phyloP scores from a whole-genome alignment of 2,888 invertebrate species.

The Cosmia pyralina region DNA sequence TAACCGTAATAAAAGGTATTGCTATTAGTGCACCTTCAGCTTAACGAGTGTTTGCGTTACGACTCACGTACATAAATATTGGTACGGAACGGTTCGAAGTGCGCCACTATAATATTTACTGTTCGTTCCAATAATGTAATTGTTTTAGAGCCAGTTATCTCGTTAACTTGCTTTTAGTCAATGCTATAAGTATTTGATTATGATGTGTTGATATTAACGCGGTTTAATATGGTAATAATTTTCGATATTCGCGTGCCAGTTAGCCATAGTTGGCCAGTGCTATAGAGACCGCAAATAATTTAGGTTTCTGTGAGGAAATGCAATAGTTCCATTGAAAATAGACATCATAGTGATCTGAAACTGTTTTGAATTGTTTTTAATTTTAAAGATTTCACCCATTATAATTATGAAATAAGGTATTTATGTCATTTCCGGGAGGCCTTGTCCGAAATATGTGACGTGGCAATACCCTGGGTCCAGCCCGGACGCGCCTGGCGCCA shows the following conservation, averaged over 20 bases:
- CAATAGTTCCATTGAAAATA: background rate
- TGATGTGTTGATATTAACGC: conserved; percentile 32
- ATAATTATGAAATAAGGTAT: too few relatives aligned
- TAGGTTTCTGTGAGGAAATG: background rate
- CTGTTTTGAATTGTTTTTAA: background rate
- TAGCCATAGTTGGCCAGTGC: background rate
- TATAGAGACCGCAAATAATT: background rate
- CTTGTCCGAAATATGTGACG: too few relatives aligned
- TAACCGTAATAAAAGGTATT: conserved; percentile 23
- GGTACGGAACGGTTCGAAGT: conserved; percentile 6
- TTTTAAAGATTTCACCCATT: background rate
- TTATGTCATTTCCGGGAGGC: too few relatives aligned
- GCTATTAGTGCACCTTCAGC: conserved; percentile 49
- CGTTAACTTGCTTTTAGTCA: conserved; percentile 47
- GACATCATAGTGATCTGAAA: too few relatives aligned
- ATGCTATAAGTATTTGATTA: conserved; percentile 23
- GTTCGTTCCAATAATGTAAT: conserved; percentile 32
- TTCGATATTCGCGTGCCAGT: background rate
- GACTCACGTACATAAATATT: conserved; percentile 43
- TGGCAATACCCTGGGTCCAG: too few relatives aligned
- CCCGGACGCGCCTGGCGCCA: too few relatives aligned
- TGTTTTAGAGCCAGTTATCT: conserved; percentile 39
- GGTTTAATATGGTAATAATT: conserved; percentile 32
- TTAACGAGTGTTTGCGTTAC: conserved; percentile 46
- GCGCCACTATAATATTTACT: conserved; percentile 34